Base-by-base conservation (phyloP, 2,113 vertebrate species). In the Ammospiza nelsoni region DNA sequence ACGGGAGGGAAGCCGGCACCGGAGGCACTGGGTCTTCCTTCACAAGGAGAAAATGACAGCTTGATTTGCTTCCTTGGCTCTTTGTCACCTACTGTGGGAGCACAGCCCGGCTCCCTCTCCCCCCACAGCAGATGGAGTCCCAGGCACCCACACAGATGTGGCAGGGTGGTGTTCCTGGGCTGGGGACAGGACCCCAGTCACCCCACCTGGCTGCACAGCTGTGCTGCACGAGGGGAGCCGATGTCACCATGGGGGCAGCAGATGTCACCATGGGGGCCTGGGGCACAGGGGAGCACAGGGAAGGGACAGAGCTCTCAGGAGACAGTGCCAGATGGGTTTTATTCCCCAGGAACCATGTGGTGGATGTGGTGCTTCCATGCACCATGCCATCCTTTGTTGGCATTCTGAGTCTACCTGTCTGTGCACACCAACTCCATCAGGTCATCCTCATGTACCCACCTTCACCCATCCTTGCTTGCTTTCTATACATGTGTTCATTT, bases 51-150 rank as follows among this genome's bases (percentile, higher is more conserved):
- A 91, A 94, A 91, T 41, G 82, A 90, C 93, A 89, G 84, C 91
- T 91, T 54, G 73, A 28, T 94, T 92, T 91, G 62, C 87, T 88
- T 67, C 75, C 81, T 85, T 83, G 94, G 91, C 94, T 95, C 91
- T 90, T 89, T 91, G 94, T 67, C 80, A 55, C 78, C 82, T 77
- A 7, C 84, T 80, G 84, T 76, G 88, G 83, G 91, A 93, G 76
- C 3, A 0, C 55, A 33, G 89, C 83, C 84, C 4, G 0, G 79
- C 74, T 91, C 90, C 73, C 77, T 89, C 35, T 90, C 67, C 59
- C 55, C 59, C 28, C 1, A 0, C 54, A 46, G 81, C 92, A 79
- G 91, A 95, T 83, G 89, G 62, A 58, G 67, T 5, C 62, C 24
- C 83, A 67, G 90, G 51, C 90, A 71, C 63, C 39, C 43, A 22